These are phyloP conservation scores for Melanaphis sacchari DNA, from an alignment of 1,140 invertebrate genomes.

Conservation along the genomic window DNA sequence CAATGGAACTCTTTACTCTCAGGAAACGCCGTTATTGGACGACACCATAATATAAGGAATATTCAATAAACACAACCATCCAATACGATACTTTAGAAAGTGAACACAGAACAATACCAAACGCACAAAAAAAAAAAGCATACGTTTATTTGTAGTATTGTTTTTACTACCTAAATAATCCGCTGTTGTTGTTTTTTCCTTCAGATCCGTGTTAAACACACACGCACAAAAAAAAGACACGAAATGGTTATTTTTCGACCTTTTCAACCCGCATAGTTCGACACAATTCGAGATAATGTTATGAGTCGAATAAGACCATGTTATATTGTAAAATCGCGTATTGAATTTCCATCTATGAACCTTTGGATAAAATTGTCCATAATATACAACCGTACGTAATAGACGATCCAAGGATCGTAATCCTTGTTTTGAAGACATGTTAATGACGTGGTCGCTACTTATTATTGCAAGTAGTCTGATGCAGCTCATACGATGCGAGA, in stretches of 20 bases:
- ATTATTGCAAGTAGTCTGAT: background rate
- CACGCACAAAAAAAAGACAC: background rate
- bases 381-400: background rate
- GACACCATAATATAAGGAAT: conserved; percentile 32
- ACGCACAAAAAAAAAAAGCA: background rate
- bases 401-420: background rate
- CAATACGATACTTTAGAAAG: background rate
- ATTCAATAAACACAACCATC: conserved; percentile 25
- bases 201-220: background rate
- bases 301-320: background rate
- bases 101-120: conserved; percentile 4
- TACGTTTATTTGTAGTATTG: background rate
- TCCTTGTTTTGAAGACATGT: background rate
- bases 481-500: too few species aligned
- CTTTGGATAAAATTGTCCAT: background rate
- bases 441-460: background rate
- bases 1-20: conserved; percentile 9
- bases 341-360: background rate
- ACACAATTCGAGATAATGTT: background rate
- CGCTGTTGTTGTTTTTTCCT: background rate
- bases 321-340: conserved; percentile 10
- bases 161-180: background rate
- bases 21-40: background rate
- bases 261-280: background rate
- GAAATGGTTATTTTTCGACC: background rate